A percentile compares a stretch with the other conserved stretches of the same genome.
These are phyloP conservation scores for Ophthalmolycus amberensis DNA, from an alignment of 2,113 vertebrate genomes.

Conservation along the genomic window DNA sequence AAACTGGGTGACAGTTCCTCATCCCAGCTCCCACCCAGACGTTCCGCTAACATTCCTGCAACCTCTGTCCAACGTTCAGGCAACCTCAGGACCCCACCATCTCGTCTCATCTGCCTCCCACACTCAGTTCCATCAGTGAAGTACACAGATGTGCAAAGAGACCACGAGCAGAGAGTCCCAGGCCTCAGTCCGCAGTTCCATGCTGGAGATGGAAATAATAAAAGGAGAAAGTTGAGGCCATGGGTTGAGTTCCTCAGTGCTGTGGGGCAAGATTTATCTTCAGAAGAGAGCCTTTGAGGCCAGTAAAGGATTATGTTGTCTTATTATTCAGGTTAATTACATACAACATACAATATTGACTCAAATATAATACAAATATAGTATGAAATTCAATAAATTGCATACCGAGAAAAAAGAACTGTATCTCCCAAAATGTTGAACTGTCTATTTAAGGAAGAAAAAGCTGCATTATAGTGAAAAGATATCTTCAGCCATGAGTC, in stretches of 20 bases:
- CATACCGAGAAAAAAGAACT: not conserved
- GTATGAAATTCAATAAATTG: not conserved
- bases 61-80: slow-evolving; percentile 64
- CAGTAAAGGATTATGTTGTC: not conserved
- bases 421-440: not conserved
- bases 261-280: slow-evolving; percentile 46
- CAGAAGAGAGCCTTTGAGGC: slow-evolving; percentile 42
- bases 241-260: slow-evolving; percentile 36
- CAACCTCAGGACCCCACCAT: slow-evolving; percentile 59
- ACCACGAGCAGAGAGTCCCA: slow-evolving; percentile 59
- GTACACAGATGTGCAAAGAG: slow-evolving; percentile 63
- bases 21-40: slow-evolving; percentile 66
- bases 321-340: slow-evolving; percentile 6
- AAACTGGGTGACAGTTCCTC: slow-evolving; percentile 70
- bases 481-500: slow-evolving; percentile 7
- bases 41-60: slow-evolving; percentile 65
- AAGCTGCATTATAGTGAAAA: not conserved
- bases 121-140: slow-evolving; percentile 47
- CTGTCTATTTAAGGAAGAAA: not conserved
- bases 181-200: slow-evolving; percentile 63
- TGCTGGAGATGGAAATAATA: slow-evolving; percentile 54
- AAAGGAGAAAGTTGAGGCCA: slow-evolving; percentile 42
- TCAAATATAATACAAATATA: not conserved
- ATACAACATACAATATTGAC: not conserved
- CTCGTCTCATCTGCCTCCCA: slow-evolving; percentile 53